Evolutionary conservation across 2,113 vertebrate species (phyloP), one percentile per base, ranked within the genome.

Genomic region (Tonatia bakeri): DNA sequence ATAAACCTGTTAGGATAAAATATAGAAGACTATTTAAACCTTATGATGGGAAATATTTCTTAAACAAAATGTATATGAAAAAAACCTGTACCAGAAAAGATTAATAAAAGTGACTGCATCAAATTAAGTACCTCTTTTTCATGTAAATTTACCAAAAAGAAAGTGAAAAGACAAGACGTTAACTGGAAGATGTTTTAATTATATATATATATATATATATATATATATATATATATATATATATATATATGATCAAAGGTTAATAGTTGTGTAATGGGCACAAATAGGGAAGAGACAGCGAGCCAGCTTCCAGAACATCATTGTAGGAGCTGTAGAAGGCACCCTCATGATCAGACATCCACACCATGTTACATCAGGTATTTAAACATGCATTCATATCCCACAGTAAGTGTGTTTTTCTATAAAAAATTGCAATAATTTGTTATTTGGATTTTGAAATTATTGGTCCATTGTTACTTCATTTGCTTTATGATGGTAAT

Each of bases 181-280:
- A 56, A 92, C 67, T 89, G 69, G 38, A 69, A 82, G n/a, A 13
- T 47, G 83, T 77, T 95, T 97, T 86, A 54, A 64, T 82, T 73
- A 67, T 86, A 67, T 59, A 59, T 52, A 10, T 56, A 81, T 69
- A n/a, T 76, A 85, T 69, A 40, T 76, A 85, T 69, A 40, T 70
- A 85, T 64, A 40, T 76, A 43, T 43, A 43, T 43, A 43, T 43
- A 43, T 43, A 43, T 43, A 43, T 7, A 43, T 73, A 67, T 86
- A 59, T 59, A 59, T 52, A 10, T 50, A 85, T 69, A 40, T 76
- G 36, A 65, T 4, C 26, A 47, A 77, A 52, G 19, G 56, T 52
- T 84, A 80, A 19, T 81, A 81, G 8, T 31, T 91, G 52, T 70
- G 17, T 36, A 12, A 64, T 82, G 36, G 61, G 12, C 12, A 89